Conservation (phyloP, 1,140 invertebrate genomes). For the Hypsibius dujardini region DNA sequence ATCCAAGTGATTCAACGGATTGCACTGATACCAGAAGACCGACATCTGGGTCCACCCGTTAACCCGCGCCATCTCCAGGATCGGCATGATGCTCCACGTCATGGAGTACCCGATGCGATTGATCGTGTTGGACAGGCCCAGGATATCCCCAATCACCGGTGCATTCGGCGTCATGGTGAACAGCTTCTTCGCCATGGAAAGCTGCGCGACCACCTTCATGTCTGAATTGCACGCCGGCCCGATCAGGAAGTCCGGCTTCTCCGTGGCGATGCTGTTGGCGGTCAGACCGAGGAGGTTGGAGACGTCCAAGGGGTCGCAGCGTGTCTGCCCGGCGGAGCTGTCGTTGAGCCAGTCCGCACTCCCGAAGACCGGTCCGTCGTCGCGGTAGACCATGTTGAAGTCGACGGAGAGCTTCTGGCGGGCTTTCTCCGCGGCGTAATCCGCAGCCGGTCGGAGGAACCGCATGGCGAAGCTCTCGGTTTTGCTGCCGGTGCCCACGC, state of each 20-base stretch:
- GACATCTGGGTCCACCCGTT: not conserved
- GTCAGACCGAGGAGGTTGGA: not conserved
- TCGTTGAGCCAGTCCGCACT: no score
- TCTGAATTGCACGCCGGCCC: not conserved
- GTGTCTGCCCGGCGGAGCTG: no score
- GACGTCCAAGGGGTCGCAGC: not conserved
- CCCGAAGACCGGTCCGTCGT: no score
- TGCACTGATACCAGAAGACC: conserved; percentile 1
- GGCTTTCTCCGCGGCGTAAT: no score
- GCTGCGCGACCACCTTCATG: not conserved
- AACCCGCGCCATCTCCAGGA: not conserved
- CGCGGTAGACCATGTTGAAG: no score
- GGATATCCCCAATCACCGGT: not conserved
- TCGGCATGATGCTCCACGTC: not conserved
- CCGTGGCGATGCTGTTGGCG: not conserved
- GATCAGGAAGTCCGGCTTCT: not conserved
- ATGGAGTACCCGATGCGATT: conserved; percentile 8
- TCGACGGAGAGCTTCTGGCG: no score
- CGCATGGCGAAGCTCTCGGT: no score
- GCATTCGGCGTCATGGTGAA: not conserved
- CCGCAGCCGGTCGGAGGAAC: no score
- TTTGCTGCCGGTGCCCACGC: no score
- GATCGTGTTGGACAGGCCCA: not conserved
- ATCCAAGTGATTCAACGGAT: not conserved
- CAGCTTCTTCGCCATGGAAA: not conserved